Evolutionary conservation across 2,113 vertebrate genomes (phyloP), one percentile per base, ranked within the genome.

Genomic region (Mastomys natalensis): DNA sequence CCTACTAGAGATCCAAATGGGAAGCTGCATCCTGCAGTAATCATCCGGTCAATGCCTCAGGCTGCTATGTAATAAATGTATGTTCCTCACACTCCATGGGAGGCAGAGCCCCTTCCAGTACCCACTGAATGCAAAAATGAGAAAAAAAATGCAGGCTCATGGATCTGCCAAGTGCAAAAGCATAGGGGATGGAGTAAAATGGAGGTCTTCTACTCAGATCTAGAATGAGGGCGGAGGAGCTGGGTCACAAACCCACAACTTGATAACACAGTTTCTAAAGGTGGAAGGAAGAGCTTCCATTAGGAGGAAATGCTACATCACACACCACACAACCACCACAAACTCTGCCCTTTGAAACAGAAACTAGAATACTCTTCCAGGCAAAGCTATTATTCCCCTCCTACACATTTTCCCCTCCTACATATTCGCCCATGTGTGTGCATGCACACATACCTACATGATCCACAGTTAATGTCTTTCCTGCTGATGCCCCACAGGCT

Each of bases 311-410:
- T 77, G 84, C 93, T 93, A 62, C 53, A 95, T 82, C 60, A 91
- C 62, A 95, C 77, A 60, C 86, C 88, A n/a, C 66, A 93, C 24
- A 92, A 64, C 64, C 3, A 91, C 91, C 64, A 93, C 64, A 70
- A 72, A 86, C 60, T 62, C 76, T 97, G 88, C 70, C 95, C 94
- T 89, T 70, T 97, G 72, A 97, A 93, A 97, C 68, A 97, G 97
- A 97, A 97, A 91, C 85, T 74, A 60, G 76, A n/a, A 22, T 17
- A 89, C 24, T 95, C 62, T 97, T 97, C 95, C 60, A 60, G 95
- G 34, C 45, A 80, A 82, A 88, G 73, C 74, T 91, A 70, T 85
- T 66, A 70, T 4, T 45, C 68, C 10, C 64, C 91, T 87, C 91
- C 86, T 45, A 94, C 51, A 95, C 26, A 51, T n/a, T n/a, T 4